These are phyloP conservation scores for Spodoptera litura DNA, from an alignment of 1,140 invertebrate genomes.

Conservation along the genomic window DNA sequence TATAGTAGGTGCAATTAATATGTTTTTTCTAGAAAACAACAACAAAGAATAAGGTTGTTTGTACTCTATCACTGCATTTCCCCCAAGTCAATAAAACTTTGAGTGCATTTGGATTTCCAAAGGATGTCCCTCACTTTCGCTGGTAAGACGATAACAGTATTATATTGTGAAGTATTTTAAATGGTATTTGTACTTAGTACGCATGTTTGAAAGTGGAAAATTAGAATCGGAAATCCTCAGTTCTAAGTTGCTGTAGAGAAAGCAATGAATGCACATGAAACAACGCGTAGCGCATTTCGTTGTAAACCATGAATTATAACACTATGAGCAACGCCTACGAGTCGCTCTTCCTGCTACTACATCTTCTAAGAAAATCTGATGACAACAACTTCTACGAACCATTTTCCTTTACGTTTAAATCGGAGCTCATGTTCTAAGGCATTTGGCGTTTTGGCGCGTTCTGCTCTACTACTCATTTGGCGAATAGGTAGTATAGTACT, in stretches of 20 bases:
- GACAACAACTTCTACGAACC: constrained; percentile 14
- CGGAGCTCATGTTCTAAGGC: constrained; percentile 4
- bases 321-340: not conserved
- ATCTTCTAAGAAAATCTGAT: constrained; percentile 21
- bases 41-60: too few species aligned
- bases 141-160: too few species aligned
- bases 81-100: too few species aligned
- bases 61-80: too few species aligned
- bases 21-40: too few species aligned
- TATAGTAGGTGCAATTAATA: too few species aligned
- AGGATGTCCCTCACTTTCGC: too few species aligned
- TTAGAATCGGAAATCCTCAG: constrained; percentile 8
- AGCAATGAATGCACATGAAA: not conserved
- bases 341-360: not conserved
- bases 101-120: too few species aligned
- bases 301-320: not conserved
- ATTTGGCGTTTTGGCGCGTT: constrained; percentile 21
- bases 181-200: too few species aligned
- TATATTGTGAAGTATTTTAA: too few species aligned
- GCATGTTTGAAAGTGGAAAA: not conserved
- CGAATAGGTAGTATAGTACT: not conserved
- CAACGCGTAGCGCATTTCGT: not conserved
- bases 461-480: constrained; percentile 28
- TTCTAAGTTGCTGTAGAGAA: not conserved
- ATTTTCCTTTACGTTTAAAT: constrained; percentile 4